phyloP scores from a whole-genome alignment of 2,113 vertebrate species.

The Rhinichthys klamathensis region DNA sequence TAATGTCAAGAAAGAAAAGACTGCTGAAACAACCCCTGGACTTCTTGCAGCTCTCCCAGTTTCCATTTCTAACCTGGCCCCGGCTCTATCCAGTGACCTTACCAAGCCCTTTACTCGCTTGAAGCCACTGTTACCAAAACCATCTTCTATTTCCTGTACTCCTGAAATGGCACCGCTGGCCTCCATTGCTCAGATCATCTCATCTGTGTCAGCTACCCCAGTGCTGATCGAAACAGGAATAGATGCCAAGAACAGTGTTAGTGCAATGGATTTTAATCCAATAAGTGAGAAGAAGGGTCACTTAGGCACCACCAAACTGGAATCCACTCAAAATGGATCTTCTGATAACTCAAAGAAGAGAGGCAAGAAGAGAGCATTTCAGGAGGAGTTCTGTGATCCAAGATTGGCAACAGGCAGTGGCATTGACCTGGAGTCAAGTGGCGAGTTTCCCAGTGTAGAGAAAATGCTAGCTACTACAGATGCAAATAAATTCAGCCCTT shows the following conservation, averaged over 20 bases:
- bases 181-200: slow-evolving; percentile 98
- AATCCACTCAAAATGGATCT: slow-evolving; percentile 24
- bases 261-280: slow-evolving; percentile 62
- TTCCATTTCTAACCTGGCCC: slow-evolving; percentile 57
- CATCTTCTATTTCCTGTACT: slow-evolving; percentile 65
- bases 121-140: slow-evolving; percentile 94
- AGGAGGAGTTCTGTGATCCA: slow-evolving; percentile 36
- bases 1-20: slow-evolving; percentile 77
- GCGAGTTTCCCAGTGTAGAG: slow-evolving; percentile 97
- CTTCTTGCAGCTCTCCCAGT: slow-evolving; percentile 38
- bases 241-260: slow-evolving; percentile 49
- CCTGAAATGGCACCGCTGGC: slow-evolving; percentile 90
- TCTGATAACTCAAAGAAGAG: slow-evolving; percentile 50
- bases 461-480: slow-evolving; percentile 97
- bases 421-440: slow-evolving; percentile 93
- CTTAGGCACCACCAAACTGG: slow-evolving; percentile 69
- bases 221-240: slow-evolving; percentile 85
- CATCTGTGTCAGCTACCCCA: slow-evolving; percentile 89
- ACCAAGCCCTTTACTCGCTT: slow-evolving; percentile 81
- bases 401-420: slow-evolving; percentile 42
- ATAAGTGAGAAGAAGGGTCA: slow-evolving; percentile 69
- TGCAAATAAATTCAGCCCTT: slow-evolving; percentile 92
- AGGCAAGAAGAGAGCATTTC: slow-evolving; percentile 55
- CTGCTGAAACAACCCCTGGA: slow-evolving; percentile 53
- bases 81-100: slow-evolving; percentile 62